Base-by-base conservation (phyloP, 2,113 vertebrate species). In the Rana temporaria region DNA sequence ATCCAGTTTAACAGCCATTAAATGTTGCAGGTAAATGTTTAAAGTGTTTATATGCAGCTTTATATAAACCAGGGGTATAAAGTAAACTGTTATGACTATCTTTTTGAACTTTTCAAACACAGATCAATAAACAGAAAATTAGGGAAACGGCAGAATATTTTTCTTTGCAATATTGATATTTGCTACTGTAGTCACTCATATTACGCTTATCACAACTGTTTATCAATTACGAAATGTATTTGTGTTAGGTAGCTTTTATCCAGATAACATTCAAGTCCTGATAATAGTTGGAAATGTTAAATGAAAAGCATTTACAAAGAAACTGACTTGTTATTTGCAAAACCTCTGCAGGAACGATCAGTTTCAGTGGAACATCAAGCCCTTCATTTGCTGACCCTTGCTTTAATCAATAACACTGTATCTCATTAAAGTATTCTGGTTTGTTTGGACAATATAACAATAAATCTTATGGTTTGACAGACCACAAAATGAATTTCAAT, bases 401-500 rank as follows among this genome's bases (percentile, higher is more conserved):
- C 81, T 82, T 76, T 82, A 82, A 82, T 82, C 81, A 82, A 82
- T 82, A 82, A 68, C 60, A 67, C 71, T 68, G 81, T 82, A 82
- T 82, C 81, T 82, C 81, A 82, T 82, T 82, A 82, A 82, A 82
- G 72, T 82, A 76, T 75, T 76, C 72, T 82, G 81, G 72, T 59
- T 76, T 82, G 81, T 74, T 82, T 82, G 70, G 81, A 76, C 81
- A 76, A 76, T 76, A 62, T 76, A 82, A 82, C 81, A 76, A 82
- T 82, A 82, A 82, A 82, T 82, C 81, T 82, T 82, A 55, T 32
- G 63, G 81, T 82, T 82, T 82, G 81, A 76, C 81, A 76, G 71
- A 82, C 70, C 71, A 74, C 62, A 82, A 76, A 82, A 82, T 76
- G 81, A 82, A 82, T 82, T 82, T 82, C 81, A 82, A 82, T 82